These are phyloP conservation scores for Eurystomus glaucurus DNA, from an alignment of 2,797 vertebrate genomes.

Conservation along the genomic window DNA sequence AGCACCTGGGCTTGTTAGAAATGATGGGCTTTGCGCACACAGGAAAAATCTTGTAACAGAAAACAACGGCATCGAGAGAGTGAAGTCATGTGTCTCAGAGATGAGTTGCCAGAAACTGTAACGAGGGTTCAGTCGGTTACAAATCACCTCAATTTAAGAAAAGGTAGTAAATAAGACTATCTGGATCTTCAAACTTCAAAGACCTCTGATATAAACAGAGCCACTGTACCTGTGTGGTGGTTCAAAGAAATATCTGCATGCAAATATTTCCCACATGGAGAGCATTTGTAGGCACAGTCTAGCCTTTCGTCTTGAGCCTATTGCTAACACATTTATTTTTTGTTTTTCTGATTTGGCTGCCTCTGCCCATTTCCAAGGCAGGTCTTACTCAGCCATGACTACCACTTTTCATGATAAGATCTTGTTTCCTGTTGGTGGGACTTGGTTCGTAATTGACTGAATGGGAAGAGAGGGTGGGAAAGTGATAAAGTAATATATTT, in stretches of 20 bases:
- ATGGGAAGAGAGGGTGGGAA: not conserved
- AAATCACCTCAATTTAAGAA: not conserved
- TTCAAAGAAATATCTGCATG: not conserved
- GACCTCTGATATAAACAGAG: not conserved
- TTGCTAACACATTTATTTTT: not conserved
- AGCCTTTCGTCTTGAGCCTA: not conserved
- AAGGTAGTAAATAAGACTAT: not conserved
- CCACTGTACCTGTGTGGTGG: too few species aligned
- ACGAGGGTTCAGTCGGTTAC: not conserved
- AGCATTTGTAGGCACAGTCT: not conserved
- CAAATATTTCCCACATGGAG: not conserved
- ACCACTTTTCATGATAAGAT: not conserved
- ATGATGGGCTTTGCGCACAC: not conserved
- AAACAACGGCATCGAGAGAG: fast-evolving
- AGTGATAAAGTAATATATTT: not conserved
- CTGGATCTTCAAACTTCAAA: not conserved
- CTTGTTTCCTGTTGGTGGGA: not conserved
- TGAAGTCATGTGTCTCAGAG: not conserved
- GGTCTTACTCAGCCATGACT: not conserved
- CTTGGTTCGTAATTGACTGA: not conserved
- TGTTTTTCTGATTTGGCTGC: not conserved
- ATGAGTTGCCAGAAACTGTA: not conserved
- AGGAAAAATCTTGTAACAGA: not conserved
- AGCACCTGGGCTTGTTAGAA: not conserved
- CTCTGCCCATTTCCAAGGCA: not conserved